phyloP scores from a whole-genome alignment of 2,888 invertebrate species.

The Apamea crenata region DNA sequence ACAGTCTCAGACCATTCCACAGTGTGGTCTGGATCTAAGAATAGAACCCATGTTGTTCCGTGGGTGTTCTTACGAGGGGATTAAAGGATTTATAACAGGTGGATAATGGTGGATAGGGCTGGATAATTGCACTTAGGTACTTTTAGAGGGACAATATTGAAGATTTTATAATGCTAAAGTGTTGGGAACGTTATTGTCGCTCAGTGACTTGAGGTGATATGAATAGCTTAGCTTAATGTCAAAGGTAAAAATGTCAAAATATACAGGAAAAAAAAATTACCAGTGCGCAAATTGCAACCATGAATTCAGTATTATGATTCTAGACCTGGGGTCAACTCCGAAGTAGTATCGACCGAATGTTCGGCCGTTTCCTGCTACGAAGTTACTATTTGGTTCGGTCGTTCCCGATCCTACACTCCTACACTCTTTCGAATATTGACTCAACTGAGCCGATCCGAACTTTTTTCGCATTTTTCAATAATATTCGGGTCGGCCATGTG shows the following conservation, averaged over 20 bases:
- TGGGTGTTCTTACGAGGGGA: constrained; percentile 47
- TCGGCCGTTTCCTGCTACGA: no score
- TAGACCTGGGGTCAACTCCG: no score
- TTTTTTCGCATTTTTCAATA: no score
- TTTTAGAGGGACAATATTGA: constrained; percentile 21
- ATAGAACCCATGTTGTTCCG: constrained; percentile 41
- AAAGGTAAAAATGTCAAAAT: neutral
- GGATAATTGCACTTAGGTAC: constrained; percentile 31
- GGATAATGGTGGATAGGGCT: constrained; percentile 17
- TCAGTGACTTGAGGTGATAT: neutral
- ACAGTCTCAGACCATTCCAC: constrained; percentile 7
- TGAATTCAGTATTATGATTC: no score
- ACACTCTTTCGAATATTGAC: no score
- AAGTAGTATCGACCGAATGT: no score
- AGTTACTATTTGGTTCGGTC: no score
- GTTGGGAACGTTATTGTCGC: neutral
- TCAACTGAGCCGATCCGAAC: no score
- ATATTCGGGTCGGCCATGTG: no score
- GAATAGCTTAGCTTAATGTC: no score
- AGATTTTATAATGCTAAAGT: constrained; percentile 10
- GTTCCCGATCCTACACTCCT: no score
- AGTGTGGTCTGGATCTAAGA: constrained; percentile 52
- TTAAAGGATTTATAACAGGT: constrained; percentile 52
- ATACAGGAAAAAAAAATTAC: neutral
- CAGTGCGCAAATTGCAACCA: no score